These are phyloP conservation scores for Saccopteryx bilineata DNA, from an alignment of 2,113 vertebrate species.

Conservation along the genomic window DNA sequence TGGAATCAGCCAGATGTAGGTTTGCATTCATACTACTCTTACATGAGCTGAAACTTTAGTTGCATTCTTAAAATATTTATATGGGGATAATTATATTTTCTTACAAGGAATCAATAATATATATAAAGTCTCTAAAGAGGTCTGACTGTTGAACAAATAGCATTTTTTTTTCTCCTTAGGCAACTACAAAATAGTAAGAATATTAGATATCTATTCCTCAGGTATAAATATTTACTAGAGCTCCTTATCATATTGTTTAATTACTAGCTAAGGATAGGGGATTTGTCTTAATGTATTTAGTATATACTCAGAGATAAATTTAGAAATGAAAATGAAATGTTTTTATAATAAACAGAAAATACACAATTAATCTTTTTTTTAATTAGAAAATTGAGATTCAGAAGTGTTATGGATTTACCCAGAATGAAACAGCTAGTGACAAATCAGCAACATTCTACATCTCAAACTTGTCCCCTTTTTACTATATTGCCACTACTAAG, in stretches of 20 bases:
- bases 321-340: neutral
- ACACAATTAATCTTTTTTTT: neutral
- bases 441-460: neutral
- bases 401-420: neutral
- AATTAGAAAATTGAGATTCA: neutral
- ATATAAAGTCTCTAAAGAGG: neutral
- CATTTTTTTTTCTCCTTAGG: neutral
- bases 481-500: neutral
- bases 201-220: neutral
- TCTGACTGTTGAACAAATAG: slow-evolving; percentile 14
- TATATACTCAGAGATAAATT: neutral
- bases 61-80: neutral
- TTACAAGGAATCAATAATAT: neutral
- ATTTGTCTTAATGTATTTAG: neutral
- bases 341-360: neutral
- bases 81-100: neutral
- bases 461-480: neutral
- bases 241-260: neutral
- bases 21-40: slow-evolving; percentile 23
- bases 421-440: neutral
- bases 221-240: neutral
- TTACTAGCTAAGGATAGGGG: neutral
- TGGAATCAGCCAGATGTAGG: neutral
- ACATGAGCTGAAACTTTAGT: neutral
- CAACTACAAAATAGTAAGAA: neutral